Evolutionary conservation across 2,888 invertebrate species (phyloP), one percentile per base, ranked within the genome.

Genomic region (Tiliacea citrago): DNA sequence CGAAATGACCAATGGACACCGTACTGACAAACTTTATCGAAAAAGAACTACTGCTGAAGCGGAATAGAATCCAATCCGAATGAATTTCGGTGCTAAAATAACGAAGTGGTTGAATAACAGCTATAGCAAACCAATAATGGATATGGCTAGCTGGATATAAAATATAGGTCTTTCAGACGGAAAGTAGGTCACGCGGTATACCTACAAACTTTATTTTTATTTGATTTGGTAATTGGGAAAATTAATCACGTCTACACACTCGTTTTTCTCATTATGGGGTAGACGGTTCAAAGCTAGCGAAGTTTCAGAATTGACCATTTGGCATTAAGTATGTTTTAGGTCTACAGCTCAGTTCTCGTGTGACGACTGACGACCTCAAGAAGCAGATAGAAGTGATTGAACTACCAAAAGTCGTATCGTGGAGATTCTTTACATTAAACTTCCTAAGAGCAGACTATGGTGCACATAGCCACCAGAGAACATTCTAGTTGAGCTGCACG

Each of bases 131-230:
- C 65, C 66, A 71, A 82, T 82, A 68, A 60, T 65, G 21, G 29
- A 66, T 69, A 68, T 66, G n/a, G 58, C 61, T 51, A 57, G 65
- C 53, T 78, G 53, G 18, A 74, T 71, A 62, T 68, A 72, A 78
- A 68, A 74, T 82, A 67, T 60, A 80, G 70, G 66, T 68, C 53
- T 77, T 72, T 47, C 51, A 81, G 51, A 49, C 24, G 65, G 53
- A 62, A 81, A 70, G 61, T 81, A 68, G 77, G 69, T 70, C 82
- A 73, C 53, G 55, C 35, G 62, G 45, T 66, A 47, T 72, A 51
- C 24, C 35, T n/a, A 58, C 42, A 24, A 69, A 72, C 45, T 81
- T 67, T 60, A 63, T 51, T 73, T 73, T 70, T 65, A 73, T 70
- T 77, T 58, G 53, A n/a, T 35, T 49, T 49, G 45, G n/a, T 73